These are phyloP conservation scores for Poecile atricapillus DNA, from an alignment of 2,113 vertebrate species.

Conservation along the genomic window DNA sequence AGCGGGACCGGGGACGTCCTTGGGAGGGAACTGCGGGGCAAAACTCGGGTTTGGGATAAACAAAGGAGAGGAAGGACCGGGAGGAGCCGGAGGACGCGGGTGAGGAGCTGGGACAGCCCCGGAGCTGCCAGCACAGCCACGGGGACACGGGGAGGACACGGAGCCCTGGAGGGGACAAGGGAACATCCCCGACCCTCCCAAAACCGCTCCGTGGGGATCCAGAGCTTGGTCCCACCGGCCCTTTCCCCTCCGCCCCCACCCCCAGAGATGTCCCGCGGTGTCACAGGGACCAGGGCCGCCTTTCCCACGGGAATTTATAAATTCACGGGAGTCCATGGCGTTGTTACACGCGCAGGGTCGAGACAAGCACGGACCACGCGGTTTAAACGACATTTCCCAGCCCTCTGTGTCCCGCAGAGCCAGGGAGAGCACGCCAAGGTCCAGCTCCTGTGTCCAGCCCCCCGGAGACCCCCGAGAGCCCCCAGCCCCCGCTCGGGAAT, in stretches of 20 bases:
- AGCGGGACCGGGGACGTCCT: neutral
- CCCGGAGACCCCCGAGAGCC: neutral
- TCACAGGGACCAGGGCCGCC: neutral
- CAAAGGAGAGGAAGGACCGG: neutral
- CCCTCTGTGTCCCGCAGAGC: neutral
- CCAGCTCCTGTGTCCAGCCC: neutral
- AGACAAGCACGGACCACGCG: neutral
- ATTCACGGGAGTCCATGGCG: neutral
- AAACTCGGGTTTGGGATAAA: neutral
- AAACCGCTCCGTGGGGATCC: neutral
- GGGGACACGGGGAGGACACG: neutral
- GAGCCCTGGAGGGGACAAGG: neutral
- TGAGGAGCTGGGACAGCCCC: neutral
- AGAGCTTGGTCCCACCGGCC: neutral
- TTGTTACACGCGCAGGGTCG: neutral
- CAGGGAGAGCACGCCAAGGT: neutral
- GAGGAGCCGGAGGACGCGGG: neutral
- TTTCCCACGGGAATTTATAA: neutral
- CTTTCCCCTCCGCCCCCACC: neutral
- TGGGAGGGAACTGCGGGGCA: neutral
- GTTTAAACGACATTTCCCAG: neutral
- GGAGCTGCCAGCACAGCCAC: neutral
- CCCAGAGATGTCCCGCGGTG: neutral
- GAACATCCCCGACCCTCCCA: neutral
- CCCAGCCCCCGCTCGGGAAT: neutral